Evolutionary conservation across 2,797 vertebrate species (phyloP).

Genomic region (Lagocephalus sceleratus): DNA sequence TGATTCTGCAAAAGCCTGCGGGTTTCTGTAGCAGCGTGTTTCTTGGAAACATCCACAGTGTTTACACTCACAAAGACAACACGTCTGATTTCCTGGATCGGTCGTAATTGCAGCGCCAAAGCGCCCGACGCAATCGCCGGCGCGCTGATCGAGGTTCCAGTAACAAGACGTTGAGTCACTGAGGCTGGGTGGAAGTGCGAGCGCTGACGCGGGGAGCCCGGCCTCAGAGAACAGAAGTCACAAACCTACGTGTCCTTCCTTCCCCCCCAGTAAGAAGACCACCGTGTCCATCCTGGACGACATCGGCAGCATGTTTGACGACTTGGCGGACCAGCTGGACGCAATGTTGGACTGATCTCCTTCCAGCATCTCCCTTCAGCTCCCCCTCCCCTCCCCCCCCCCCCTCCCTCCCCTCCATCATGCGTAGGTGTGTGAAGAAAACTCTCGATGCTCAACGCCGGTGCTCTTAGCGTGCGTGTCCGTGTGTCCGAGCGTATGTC

Average conservation of each 20-base stretch:
- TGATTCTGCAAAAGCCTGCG: too few relatives aligned
- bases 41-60: too few relatives aligned
- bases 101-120: too few relatives aligned
- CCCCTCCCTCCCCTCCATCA: slow-evolving; percentile 7
- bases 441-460: slow-evolving; percentile 39
- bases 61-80: too few relatives aligned
- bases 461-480: slow-evolving; percentile 23
- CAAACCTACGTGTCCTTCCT: slow-evolving; percentile 6
- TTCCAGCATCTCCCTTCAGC: slow-evolving; percentile 21
- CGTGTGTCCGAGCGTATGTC: slow-evolving; percentile 17
- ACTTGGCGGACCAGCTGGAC: slow-evolving; percentile 95
- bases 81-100: too few relatives aligned
- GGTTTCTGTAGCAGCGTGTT: too few relatives aligned
- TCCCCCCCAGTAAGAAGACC: slow-evolving; percentile 78
- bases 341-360: slow-evolving; percentile 91
- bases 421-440: slow-evolving; percentile 48
- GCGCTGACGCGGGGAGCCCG: too few relatives aligned
- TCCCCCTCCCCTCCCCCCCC: slow-evolving; percentile 1
- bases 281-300: slow-evolving; percentile 94
- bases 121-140: too few relatives aligned
- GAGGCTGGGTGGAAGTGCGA: too few relatives aligned
- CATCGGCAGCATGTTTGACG: slow-evolving; percentile 98
- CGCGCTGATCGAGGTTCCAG: too few relatives aligned
- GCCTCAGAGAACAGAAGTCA: too few relatives aligned
- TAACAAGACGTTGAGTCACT: too few relatives aligned